A percentile compares a stretch with the other conserved stretches of the same genome.
phyloP scores from a whole-genome alignment of 2,888 invertebrate genomes.

The Drosophila nr. medialis region DNA sequence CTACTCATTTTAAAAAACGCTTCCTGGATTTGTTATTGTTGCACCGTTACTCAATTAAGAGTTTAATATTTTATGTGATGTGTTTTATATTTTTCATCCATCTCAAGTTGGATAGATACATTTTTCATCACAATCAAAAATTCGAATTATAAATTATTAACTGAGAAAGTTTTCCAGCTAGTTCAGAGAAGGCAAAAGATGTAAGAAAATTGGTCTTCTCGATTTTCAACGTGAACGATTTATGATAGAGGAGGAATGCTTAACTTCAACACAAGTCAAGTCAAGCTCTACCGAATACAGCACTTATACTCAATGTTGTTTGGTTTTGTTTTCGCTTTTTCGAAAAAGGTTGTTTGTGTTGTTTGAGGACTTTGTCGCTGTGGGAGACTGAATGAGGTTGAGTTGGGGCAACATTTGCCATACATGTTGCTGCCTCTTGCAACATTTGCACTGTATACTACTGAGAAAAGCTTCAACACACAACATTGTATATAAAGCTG shows the following conservation, averaged over 20 bases:
- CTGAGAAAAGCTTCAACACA: conserved; percentile 13
- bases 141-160: neutral
- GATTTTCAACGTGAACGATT: neutral
- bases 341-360: conserved; percentile 47
- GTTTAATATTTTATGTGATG: neutral
- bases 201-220: neutral
- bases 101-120: too few species aligned
- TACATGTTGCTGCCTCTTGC: conserved; percentile 31
- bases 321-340: conserved; percentile 28
- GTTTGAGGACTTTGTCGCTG: conserved; percentile 39
- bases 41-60: conserved; percentile 8
- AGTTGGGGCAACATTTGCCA: conserved; percentile 31
- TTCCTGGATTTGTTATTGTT: neutral
- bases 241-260: neutral
- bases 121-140: neutral
- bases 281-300: neutral
- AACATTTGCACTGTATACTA: conserved; percentile 40
- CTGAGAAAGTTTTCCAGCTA: neutral
- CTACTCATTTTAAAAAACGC: conserved; percentile 34
- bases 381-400: conserved; percentile 9
- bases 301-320: conserved; percentile 5
- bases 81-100: neutral
- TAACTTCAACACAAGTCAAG: neutral
- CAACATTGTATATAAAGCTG: neutral
- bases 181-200: neutral